Percentiles rank a stretch among this genome's conserved stretches.
Conservation (phyloP, 2,797 vertebrate species). For the Pangasius djambal region DNA sequence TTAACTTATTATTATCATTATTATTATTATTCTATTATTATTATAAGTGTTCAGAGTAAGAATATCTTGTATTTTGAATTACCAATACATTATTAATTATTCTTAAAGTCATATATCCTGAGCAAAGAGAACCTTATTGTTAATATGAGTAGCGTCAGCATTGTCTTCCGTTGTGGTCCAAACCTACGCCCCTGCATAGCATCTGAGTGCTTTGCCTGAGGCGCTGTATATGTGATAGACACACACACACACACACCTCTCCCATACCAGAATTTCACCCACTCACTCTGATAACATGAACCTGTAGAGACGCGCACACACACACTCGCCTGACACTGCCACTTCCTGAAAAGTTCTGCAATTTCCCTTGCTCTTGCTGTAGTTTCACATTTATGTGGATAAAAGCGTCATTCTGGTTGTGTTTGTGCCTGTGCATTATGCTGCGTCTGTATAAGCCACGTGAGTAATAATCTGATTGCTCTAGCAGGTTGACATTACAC, state of each 20-base stretch:
- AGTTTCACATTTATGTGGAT: neutral
- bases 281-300: neutral
- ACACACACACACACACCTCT: neutral
- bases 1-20: too few species aligned
- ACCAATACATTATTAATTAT: neutral
- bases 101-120: neutral
- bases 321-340: neutral
- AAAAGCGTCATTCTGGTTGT: neutral
- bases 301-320: neutral
- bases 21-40: too few species aligned
- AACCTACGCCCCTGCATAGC: neutral
- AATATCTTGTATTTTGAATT: neutral
- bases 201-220: neutral
- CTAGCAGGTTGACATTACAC: conserved; percentile 14
- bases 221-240: neutral
- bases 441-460: conserved; percentile 1
- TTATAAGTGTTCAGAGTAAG: neutral
- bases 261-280: neutral
- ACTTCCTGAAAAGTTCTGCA: neutral
- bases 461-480: conserved; percentile 26
- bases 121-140: neutral
- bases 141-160: neutral
- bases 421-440: neutral
- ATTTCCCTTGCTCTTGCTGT: conserved; percentile 1
- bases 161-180: neutral